Evolutionary conservation across 2,113 vertebrate genomes (phyloP).

Genomic region (Odocoileus hemionus): DNA sequence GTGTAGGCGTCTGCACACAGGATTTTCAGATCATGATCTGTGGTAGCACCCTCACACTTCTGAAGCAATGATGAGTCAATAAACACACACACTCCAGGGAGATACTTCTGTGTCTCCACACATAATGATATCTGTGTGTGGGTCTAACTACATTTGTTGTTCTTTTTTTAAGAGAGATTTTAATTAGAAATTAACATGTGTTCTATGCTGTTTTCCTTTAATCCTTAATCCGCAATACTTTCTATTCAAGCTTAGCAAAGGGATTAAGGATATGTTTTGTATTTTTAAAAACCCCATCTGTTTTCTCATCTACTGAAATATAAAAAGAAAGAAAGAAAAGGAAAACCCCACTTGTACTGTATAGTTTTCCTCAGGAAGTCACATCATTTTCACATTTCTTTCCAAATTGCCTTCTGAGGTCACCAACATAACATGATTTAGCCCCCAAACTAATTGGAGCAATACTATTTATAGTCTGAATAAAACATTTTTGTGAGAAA

Average conservation of each 20-base stretch:
- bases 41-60: not conserved
- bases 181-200: slow-evolving; percentile 49
- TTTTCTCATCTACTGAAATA: slow-evolving; percentile 6
- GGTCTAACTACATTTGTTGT: not conserved
- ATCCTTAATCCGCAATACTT: slow-evolving; percentile 10
- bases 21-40: rapidly evolving
- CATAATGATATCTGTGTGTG: not conserved
- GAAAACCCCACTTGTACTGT: not conserved
- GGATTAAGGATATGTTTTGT: not conserved
- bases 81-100: not conserved
- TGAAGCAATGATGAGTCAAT: not conserved
- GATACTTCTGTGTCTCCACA: not conserved
- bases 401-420: not conserved
- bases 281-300: not conserved
- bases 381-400: not conserved
- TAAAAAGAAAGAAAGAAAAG: not conserved
- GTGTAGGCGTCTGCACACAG: not conserved
- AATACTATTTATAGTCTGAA: slow-evolving; percentile 36
- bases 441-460: not conserved
- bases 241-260: slow-evolving; percentile 35
- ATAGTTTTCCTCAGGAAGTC: not conserved
- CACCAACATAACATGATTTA: not conserved
- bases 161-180: slow-evolving; percentile 11
- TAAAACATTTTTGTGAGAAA: slow-evolving; percentile 12
- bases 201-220: slow-evolving; percentile 48